These are phyloP conservation scores for Urocitellus parryii DNA, from an alignment of 2,113 vertebrate species.

Conservation along the genomic window DNA sequence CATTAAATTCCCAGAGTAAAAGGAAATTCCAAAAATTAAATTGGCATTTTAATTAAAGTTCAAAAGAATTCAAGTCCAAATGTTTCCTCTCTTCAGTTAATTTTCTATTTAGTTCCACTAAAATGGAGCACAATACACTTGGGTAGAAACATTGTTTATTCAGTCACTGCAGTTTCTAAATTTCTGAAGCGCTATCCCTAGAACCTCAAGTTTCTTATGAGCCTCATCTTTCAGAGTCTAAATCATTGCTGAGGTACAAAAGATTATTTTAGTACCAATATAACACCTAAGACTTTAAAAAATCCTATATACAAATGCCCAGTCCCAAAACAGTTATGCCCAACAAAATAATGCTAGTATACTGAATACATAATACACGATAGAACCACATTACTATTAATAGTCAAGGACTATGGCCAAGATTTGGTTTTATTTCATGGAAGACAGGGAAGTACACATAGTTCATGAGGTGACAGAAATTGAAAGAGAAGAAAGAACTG, in stretches of 20 bases:
- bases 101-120: background rate
- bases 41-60: slow-evolving; percentile 46
- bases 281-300: background rate
- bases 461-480: too few relatives aligned
- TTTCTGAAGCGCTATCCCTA: background rate
- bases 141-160: background rate
- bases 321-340: background rate
- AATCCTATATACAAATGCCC: background rate
- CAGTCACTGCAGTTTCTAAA: background rate
- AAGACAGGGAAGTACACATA: background rate
- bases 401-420: background rate
- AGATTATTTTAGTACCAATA: background rate
- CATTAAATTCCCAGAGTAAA: slow-evolving; percentile 4
- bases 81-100: background rate
- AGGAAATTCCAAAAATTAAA: slow-evolving; percentile 48
- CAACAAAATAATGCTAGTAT: background rate
- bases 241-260: background rate
- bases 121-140: background rate
- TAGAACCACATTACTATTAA: background rate
- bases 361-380: background rate
- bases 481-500: background rate
- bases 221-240: background rate
- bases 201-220: background rate
- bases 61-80: slow-evolving; percentile 2
- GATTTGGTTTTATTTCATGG: background rate